Base-by-base conservation (phyloP, 2,888 invertebrate species). In the Osedax frankpressi region DNA sequence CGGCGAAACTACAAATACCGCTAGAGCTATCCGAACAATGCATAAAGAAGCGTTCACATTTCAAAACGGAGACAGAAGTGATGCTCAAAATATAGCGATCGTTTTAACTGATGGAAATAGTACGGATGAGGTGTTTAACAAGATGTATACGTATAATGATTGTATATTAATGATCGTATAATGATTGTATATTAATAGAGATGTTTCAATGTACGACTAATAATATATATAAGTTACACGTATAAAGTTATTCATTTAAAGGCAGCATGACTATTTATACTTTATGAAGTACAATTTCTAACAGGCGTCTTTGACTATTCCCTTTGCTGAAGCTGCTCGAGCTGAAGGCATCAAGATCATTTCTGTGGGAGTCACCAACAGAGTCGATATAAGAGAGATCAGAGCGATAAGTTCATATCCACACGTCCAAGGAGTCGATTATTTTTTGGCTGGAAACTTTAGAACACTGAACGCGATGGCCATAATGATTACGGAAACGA, bases 251-350 rank as follows among this genome's bases (percentile, higher is more conserved):
- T n/a, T n/a, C n/a, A n/a, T n/a, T n/a, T n/a, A n/a, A n/a, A n/a
- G n/a, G n/a, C n/a, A n/a, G n/a, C n/a, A n/a, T n/a, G n/a, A n/a
- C n/a, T n/a, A n/a, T n/a, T n/a, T n/a, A n/a, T n/a, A n/a, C n/a
- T n/a, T n/a, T n/a, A n/a, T n/a, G n/a, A n/a, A n/a, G n/a, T n/a
- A n/a, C n/a, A n/a, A n/a, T n/a, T n/a, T n/a, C n/a, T 44, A 11
- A 44, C 44, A 44, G 60, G 63, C 78, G 3, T 71, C 75, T 44
- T 70, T 76, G 26, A 81, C 81, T 0, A 75, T 81, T 28, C 78
- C 79, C 0, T 14, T 75, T 29, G 76, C 76, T 2, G 27, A 69
- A n/a, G 1, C 6, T 2, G 69, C 69, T 1, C 28, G 29, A 28
- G 30, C 19, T n/a, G 19, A 28, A 28, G 69, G 69, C 28, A 69